Evolutionary conservation across 2,888 invertebrate species (phyloP), one percentile per base, ranked within the genome.

Genomic region (Nephrotoma guestfalica): DNA sequence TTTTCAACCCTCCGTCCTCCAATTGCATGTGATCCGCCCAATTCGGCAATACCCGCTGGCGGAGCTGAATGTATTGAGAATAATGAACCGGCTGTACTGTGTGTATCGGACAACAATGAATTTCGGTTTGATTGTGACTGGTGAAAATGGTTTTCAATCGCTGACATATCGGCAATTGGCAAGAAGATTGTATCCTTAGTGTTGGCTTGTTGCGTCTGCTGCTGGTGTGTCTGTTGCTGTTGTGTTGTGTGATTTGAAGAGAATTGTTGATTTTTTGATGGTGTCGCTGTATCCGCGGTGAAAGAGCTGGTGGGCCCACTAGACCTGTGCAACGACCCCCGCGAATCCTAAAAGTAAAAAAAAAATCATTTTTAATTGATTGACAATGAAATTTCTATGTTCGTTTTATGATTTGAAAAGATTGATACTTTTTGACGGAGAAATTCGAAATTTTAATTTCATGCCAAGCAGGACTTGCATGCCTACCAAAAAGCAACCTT

Each of bases 11-110:
- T 86, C 40, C 83, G 13, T 83, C 86, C 83, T 11, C 43, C 51
- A 5, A 40, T 41, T 18, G 41, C 83, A 41, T 41, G 42, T 40
- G 41, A n/a, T 41, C 40, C 91, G 88, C 91, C 88, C 71, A 71
- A 71, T 91, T 92, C 90, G 91, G 93, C 88, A 89, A 91, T 88
- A 40, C 91, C 92, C 88, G 93, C 92, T 1, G 93, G 92, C 0
- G 95, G 95, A 0, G 95, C 95, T 6, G 95, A 95, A 89, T 94
- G 94, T 88, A 95, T 93, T 13, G 95, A 95, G 89, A 94, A 92
- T 85, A 95, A 89, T 0, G 95, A 95, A 0, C 94, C 94, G 4
- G 93, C 89, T 30, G 90, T 89, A 86, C 90, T 90, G 86, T 90
- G 89, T 87, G 90, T 90, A 87, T 89, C 89, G 88, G 89, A 89